Evolutionary conservation across 2,888 invertebrate species (phyloP).

Genomic region (Chloroclysta siterata): DNA sequence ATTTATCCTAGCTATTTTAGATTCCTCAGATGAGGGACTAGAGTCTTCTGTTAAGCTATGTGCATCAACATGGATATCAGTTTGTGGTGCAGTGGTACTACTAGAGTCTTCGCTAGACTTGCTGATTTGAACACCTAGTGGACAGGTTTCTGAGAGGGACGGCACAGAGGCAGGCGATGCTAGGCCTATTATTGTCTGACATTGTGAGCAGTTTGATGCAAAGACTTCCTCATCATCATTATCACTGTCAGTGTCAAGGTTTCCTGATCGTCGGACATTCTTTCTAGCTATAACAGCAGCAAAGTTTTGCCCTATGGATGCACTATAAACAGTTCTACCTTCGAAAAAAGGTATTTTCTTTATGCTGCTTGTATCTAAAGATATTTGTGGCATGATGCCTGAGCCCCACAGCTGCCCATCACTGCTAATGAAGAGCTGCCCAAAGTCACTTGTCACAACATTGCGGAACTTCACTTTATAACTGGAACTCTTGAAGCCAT

Average conservation of each 20-base stretch:
- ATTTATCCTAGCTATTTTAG: constrained; percentile 76
- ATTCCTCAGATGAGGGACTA: constrained; percentile 84
- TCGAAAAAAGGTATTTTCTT: constrained; percentile 88
- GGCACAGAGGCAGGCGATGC: constrained; percentile 85
- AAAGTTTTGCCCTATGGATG: constrained; percentile 91
- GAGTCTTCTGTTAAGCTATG: constrained; percentile 84
- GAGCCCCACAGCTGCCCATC: constrained; percentile 89
- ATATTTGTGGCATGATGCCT: constrained; percentile 88
- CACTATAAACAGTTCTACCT: constrained; percentile 87
- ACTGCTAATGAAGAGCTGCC: constrained; percentile 87
- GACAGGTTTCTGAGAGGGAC: constrained; percentile 87
- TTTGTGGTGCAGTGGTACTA: constrained; percentile 84
- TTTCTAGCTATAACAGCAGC: constrained; percentile 90
- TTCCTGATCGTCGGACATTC: constrained; percentile 76
- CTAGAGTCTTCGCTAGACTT: constrained; percentile 86
- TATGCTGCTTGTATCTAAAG: constrained; percentile 84
- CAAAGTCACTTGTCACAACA: constrained; percentile 86
- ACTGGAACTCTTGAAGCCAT: constrained; percentile 87
- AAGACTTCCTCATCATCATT: constrained; percentile 87
- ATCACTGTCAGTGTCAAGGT: constrained; percentile 86
- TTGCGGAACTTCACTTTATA: constrained; percentile 86
- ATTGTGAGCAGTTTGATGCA: constrained; percentile 87
- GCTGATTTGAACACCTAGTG: constrained; percentile 85
- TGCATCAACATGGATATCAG: constrained; percentile 83
- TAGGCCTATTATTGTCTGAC: constrained; percentile 83